Conservation (phyloP, 1,140 invertebrate species). For the Lasioglossum baleicum region DNA sequence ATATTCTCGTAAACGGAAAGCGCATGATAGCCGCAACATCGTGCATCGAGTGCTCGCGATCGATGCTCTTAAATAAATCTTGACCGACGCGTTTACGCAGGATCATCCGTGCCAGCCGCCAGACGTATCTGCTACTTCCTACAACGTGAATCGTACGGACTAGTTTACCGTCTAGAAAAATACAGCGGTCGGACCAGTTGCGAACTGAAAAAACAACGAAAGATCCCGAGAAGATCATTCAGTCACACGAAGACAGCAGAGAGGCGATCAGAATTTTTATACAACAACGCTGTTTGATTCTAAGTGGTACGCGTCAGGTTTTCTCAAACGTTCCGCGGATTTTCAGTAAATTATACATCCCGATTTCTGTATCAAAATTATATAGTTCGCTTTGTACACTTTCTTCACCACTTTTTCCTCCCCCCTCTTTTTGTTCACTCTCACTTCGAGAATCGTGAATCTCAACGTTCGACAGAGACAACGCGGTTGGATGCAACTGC, state of each 20-base stretch:
- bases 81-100: background rate
- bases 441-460: constrained; percentile 19
- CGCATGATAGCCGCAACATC: no score
- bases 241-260: constrained; percentile 7
- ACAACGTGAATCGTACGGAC: constrained; percentile 9
- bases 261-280: constrained; percentile 31
- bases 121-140: no score
- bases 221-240: background rate
- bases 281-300: constrained; percentile 22
- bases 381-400: constrained; percentile 48
- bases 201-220: constrained; percentile 11
- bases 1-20: no score
- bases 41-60: background rate
- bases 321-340: constrained; percentile 21
- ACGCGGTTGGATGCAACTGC: no score
- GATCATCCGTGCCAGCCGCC: background rate
- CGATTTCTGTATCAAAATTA: constrained; percentile 49
- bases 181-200: constrained; percentile 17
- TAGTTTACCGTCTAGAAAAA: constrained; percentile 28
- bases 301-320: constrained; percentile 12
- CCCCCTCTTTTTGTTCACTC: background rate
- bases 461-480: background rate
- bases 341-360: constrained; percentile 37
- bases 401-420: constrained; percentile 13
- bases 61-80: background rate